Evolutionary conservation across 2,113 vertebrate genomes (phyloP).

Genomic region (Trachemys scripta): DNA sequence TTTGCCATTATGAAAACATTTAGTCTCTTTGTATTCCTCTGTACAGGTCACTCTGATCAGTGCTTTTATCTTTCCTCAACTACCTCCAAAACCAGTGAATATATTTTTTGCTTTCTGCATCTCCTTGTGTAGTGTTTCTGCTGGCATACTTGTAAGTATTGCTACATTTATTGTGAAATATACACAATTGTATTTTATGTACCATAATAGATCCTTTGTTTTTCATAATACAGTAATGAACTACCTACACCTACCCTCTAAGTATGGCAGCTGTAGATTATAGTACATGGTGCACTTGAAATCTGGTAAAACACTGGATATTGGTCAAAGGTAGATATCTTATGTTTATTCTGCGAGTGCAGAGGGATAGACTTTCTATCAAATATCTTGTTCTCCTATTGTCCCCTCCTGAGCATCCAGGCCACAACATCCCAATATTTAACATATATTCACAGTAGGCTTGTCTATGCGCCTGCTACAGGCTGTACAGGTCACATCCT

Average conservation of each 20-base stretch:
- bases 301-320: neutral
- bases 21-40: slow-evolving; percentile 48
- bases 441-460: neutral
- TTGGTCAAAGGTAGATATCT: neutral
- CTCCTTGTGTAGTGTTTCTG: slow-evolving; percentile 84
- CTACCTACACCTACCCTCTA: neutral
- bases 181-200: neutral
- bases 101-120: slow-evolving; percentile 89
- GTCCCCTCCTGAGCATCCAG: neutral
- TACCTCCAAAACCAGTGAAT: slow-evolving; percentile 88
- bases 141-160: slow-evolving; percentile 87
- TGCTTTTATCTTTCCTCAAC: slow-evolving; percentile 88
- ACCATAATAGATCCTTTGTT: neutral
- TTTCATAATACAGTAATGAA: neutral
- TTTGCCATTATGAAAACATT: neutral
- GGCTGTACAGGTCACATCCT: neutral
- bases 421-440: neutral
- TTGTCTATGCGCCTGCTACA: neutral
- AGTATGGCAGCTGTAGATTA: neutral
- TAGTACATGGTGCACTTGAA: neutral
- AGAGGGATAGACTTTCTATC: neutral
- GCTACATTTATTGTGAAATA: rapidly evolving
- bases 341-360: neutral
- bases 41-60: slow-evolving; percentile 87
- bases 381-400: neutral